Evolutionary conservation across 2,113 vertebrate species (phyloP), one percentile per base, ranked within the genome.

Genomic region (Speoplatyrhinus poulsoni): DNA sequence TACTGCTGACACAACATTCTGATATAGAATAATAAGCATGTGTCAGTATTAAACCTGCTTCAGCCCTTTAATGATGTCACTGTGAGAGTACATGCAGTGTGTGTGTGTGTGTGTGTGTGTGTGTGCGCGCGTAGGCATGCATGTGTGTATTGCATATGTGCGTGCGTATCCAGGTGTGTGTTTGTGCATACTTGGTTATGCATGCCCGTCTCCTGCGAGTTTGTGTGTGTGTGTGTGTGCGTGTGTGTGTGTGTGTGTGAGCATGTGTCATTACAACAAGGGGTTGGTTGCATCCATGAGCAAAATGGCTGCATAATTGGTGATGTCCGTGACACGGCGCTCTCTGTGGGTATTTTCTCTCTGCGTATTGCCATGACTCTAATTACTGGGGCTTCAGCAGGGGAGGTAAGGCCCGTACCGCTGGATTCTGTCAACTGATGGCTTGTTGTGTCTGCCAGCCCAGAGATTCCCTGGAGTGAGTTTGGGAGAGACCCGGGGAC

Each of bases 231-330:
- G 17, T 77, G 81, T 78, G 76, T 78, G 79, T 86, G 65, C 41
- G 48, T 49, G 61, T 70, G 72, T 77, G 67, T 59, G 32, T 50
- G 12, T 55, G 65, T 55, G 55, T 74, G 33, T 33, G 33, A 9
- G 46, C 52, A 54, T 53, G 19, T 7, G 10, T 19, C 80, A 78
- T 87, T 82, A 86, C 81, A 80, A 81, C 80, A 81, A 66, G 84
- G 84, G 26, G 84, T 78, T 70, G 79, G 88, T 84, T 90, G 88
- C 88, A 90, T 91, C 88, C 86, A 78, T 76, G 76, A 88, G 89
- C 90, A 91, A 93, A 91, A 89, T 90, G 87, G 89, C 90, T 91
- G 89, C 83, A 92, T 92, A 93, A 93, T 92, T 93, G 92, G 89
- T 66, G 67, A 85, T 87, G 88, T 85, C 85, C 80, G 84, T 92